Conservation (phyloP, 2,888 invertebrate species). For the Drosophila yooni region DNA sequence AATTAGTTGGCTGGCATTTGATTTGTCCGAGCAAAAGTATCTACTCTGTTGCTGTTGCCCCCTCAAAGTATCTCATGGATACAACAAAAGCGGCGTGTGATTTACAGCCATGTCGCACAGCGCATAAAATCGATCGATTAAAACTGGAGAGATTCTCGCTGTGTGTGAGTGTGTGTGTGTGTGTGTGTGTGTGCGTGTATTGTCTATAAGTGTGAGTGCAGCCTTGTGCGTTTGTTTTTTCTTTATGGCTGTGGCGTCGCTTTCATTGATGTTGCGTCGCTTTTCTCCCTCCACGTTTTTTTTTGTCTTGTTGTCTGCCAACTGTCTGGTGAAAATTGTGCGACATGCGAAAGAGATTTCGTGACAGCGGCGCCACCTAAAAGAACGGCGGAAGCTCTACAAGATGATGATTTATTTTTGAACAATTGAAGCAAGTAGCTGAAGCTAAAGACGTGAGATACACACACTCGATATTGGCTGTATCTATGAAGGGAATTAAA, state of each 20-base stretch:
- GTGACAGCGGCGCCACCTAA: constrained; percentile 66
- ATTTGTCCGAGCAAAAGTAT: constrained; percentile 41
- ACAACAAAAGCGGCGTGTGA: constrained; percentile 65
- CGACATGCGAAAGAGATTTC: constrained; percentile 68
- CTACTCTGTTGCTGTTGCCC: constrained; percentile 5
- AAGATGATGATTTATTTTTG: constrained; percentile 48
- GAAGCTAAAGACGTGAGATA: constrained; percentile 4
- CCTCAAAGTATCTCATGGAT: constrained; percentile 52
- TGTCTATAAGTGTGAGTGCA: constrained; percentile 20
- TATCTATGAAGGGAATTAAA: background rate
- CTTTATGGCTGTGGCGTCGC: constrained; percentile 55
- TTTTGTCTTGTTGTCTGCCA: constrained; percentile 55
- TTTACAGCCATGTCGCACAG: constrained; percentile 73
- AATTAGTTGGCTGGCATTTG: constrained; percentile 56
- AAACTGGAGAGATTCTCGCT: constrained; percentile 56
- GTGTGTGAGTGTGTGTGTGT: constrained; percentile 16
- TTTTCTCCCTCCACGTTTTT: constrained; percentile 32
- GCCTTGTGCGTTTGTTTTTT: constrained; percentile 19
- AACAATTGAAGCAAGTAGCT: constrained; percentile 21
- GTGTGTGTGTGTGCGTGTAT: constrained; percentile 14
- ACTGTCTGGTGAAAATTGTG: constrained; percentile 72
- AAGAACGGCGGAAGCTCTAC: constrained; percentile 28
- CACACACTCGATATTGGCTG: background rate
- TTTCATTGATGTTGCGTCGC: constrained; percentile 69
- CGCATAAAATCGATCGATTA: constrained; percentile 78